Percentiles rank a stretch among this genome's conserved stretches.
Conservation (phyloP, 2,888 invertebrate genomes). For the Hemaris fuciformis region DNA sequence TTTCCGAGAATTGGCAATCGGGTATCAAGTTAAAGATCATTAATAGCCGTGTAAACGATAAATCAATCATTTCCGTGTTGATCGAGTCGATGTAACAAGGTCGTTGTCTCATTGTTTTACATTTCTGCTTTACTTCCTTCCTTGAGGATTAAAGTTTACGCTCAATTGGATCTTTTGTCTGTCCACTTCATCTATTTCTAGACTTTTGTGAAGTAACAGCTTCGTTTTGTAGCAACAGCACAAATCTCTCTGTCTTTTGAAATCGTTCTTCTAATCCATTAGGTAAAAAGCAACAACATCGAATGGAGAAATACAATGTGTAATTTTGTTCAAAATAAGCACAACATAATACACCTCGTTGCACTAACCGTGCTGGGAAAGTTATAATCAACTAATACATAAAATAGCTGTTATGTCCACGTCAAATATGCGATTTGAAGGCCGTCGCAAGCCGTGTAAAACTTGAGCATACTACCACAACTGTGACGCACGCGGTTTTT, state of each 20-base stretch:
- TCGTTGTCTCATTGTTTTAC: constrained; percentile 21
- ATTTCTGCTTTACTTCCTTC: constrained; percentile 26
- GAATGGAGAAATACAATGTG: neutral
- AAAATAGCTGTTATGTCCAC: neutral
- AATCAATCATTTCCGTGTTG: constrained; percentile 19
- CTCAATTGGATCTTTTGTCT: neutral
- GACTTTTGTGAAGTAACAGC: neutral
- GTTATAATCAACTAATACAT: no score
- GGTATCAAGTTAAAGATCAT: neutral
- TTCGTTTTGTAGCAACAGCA: no score
- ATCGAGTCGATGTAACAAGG: constrained; percentile 27
- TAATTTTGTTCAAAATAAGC: neutral
- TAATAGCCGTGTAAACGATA: constrained; percentile 2
- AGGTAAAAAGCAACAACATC: no score
- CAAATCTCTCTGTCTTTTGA: no score
- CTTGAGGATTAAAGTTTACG: constrained; percentile 19
- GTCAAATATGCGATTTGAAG: neutral
- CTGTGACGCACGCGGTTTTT: neutral
- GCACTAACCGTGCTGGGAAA: no score
- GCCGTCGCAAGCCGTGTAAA: neutral
- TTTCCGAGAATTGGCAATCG: constrained; percentile 28
- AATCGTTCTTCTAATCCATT: no score
- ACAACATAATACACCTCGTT: no score
- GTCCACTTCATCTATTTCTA: neutral
- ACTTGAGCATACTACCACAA: neutral